These are phyloP conservation scores for Anadara kagoshimensis DNA, from an alignment of 1,140 invertebrate genomes.

Conservation along the genomic window DNA sequence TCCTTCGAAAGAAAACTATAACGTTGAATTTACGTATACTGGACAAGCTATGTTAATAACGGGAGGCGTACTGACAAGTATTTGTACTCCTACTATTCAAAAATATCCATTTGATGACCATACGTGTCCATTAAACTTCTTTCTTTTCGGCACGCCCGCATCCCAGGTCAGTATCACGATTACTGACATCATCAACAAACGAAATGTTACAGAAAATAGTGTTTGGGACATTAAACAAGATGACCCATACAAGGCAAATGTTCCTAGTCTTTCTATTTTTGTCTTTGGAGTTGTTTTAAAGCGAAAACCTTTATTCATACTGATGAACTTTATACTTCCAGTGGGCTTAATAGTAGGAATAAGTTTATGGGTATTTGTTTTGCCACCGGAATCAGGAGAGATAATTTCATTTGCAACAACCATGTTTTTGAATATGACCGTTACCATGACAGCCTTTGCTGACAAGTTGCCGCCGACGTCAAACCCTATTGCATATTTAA, in stretches of 20 bases:
- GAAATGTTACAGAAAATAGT: background rate
- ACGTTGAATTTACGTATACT: slow-evolving; percentile 9
- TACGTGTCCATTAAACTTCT: background rate
- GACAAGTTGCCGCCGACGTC: no score
- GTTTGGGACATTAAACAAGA: background rate
- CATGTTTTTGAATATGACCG: background rate
- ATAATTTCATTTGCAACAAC: slow-evolving; percentile 18
- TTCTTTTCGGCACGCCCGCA: background rate
- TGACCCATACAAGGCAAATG: slow-evolving; percentile 1
- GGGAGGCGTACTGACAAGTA: background rate
- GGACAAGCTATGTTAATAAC: background rate
- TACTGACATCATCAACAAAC: background rate
- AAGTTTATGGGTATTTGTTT: slow-evolving; percentile 8
- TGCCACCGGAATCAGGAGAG: slow-evolving; percentile 11
- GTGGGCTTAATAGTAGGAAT: slow-evolving; percentile 4
- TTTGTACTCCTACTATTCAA: slow-evolving; percentile 4
- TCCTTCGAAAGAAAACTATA: background rate
- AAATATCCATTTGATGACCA: slow-evolving; percentile 16
- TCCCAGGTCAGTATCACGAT: background rate
- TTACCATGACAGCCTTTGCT: no score
- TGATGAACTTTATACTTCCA: slow-evolving; percentile 18
- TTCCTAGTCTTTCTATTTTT: background rate
- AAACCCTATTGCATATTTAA: slow-evolving; percentile 11
- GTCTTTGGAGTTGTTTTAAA: background rate
- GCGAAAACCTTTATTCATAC: slow-evolving; percentile 1